Percentiles rank a stretch among this genome's conserved stretches.
Evolutionary conservation across 2,113 vertebrate genomes (phyloP).

Genomic region (Gracilinanus agilis): DNA sequence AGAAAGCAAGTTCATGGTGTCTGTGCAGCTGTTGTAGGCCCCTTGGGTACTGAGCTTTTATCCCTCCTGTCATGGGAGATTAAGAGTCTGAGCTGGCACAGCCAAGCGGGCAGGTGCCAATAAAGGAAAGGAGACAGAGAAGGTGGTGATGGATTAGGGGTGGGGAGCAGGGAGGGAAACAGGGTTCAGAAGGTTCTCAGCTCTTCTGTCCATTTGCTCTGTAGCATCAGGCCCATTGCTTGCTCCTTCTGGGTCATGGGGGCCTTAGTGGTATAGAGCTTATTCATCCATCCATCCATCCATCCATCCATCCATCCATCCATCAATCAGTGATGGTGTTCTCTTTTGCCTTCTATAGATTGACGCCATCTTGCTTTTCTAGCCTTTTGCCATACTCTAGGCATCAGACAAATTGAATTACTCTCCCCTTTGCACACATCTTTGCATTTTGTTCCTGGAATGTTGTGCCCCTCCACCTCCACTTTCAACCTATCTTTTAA

Average conservation of each 20-base stretch:
- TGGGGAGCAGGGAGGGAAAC: not conserved
- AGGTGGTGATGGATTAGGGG: not conserved
- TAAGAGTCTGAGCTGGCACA: slow-evolving; percentile 60
- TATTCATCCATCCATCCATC: too few species aligned
- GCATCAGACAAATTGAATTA: too few species aligned
- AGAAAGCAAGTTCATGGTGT: slow-evolving; percentile 26
- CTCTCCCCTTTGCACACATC: too few species aligned
- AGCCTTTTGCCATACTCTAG: too few species aligned
- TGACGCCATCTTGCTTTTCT: too few species aligned
- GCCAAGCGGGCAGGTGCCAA: not conserved
- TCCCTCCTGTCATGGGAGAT: slow-evolving; percentile 56
- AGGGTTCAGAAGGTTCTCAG: not conserved
- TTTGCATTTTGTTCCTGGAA: too few species aligned
- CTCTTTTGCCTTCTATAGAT: too few species aligned
- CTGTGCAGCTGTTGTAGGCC: slow-evolving; percentile 35
- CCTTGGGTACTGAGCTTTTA: slow-evolving; percentile 29
- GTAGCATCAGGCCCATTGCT: not conserved
- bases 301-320: too few species aligned
- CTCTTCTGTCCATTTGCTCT: not conserved
- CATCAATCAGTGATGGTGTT: too few species aligned
- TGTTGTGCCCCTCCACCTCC: too few species aligned
- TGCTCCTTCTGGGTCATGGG: not conserved
- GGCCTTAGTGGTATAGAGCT: not conserved
- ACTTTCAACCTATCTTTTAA: too few species aligned
- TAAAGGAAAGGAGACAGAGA: not conserved